Percentiles rank a stretch among this genome's conserved stretches.
Evolutionary conservation across 2,888 invertebrate species (phyloP).

Genomic region (Cheiracanthium punctorium): DNA sequence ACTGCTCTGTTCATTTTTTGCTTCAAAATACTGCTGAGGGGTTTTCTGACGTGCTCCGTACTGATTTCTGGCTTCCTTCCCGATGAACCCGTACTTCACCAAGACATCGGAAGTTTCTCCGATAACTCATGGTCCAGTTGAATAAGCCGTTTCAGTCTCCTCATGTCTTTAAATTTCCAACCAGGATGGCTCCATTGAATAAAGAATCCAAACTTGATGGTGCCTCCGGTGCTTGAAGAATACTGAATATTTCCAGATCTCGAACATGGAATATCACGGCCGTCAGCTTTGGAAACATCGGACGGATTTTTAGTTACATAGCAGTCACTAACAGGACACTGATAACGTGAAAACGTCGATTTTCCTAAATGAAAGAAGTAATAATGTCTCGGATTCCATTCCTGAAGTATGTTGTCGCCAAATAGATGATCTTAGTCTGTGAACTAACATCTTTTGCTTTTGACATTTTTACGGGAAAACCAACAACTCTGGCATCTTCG

Average conservation of each 20-base stretch:
- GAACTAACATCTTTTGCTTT: background rate
- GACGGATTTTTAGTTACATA: constrained; percentile 55
- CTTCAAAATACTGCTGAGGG: background rate
- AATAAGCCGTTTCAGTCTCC: constrained; percentile 63
- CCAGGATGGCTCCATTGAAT: constrained; percentile 69
- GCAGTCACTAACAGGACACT: constrained; percentile 49
- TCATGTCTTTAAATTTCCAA: constrained; percentile 59
- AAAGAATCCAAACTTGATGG: constrained; percentile 68
- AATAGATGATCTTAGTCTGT: constrained; percentile 33
- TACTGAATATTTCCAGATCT: constrained; percentile 46
- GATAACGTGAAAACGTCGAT: constrained; percentile 28
- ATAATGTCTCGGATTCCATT: constrained; percentile 58
- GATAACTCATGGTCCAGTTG: constrained; percentile 73
- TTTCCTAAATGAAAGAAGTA: constrained; percentile 41
- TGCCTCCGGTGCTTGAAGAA: constrained; percentile 38
- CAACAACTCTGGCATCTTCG: constrained; percentile 45
- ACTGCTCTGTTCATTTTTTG: constrained; percentile 46
- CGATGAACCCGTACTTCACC: constrained; percentile 53
- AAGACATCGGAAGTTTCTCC: constrained; percentile 71
- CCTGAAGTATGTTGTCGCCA: constrained; percentile 54
- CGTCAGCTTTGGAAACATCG: constrained; percentile 35
- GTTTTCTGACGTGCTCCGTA: background rate
- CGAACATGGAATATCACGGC: constrained; percentile 70
- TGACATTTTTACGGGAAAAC: constrained; percentile 9
- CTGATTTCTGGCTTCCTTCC: background rate